Percentiles rank a stretch among this genome's conserved stretches.
Conservation (phyloP, 1,140 invertebrate species). For the Conus betulinus region DNA sequence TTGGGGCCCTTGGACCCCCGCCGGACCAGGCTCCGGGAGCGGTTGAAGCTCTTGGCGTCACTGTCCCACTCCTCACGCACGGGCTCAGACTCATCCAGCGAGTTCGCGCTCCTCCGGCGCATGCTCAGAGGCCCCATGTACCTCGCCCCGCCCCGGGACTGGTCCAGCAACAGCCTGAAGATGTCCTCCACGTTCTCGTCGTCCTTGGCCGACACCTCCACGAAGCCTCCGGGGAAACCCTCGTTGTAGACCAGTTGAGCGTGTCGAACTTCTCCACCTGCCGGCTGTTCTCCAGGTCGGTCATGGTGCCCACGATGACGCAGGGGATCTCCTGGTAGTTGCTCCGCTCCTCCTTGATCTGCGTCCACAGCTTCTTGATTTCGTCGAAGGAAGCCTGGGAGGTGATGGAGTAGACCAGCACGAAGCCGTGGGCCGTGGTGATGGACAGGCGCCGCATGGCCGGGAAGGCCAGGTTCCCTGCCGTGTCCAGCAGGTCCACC, state of each 20-base stretch:
- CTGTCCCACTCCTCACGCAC: slow-evolving; percentile 54
- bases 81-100: slow-evolving; percentile 57
- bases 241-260: slow-evolving; percentile 68
- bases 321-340: slow-evolving; percentile 90
- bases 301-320: slow-evolving; percentile 90
- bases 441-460: slow-evolving; percentile 84
- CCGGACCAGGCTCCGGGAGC: slow-evolving; percentile 67
- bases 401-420: slow-evolving; percentile 92
- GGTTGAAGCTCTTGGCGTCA: slow-evolving; percentile 62
- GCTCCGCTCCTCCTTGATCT: slow-evolving; percentile 86
- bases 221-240: slow-evolving; percentile 62
- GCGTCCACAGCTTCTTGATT: slow-evolving; percentile 88
- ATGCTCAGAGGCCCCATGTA: slow-evolving; percentile 40
- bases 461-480: slow-evolving; percentile 78
- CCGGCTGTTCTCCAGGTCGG: slow-evolving; percentile 79
- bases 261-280: slow-evolving; percentile 70
- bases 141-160: slow-evolving; percentile 48
- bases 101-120: slow-evolving; percentile 62
- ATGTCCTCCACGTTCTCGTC: slow-evolving; percentile 64
- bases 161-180: slow-evolving; percentile 67
- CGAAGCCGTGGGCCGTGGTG: slow-evolving; percentile 91
- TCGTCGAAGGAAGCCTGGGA: slow-evolving; percentile 85
- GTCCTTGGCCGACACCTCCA: slow-evolving; percentile 71
- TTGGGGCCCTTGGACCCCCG: slow-evolving; percentile 65
- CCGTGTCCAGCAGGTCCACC: slow-evolving; percentile 92